Percentiles rank a stretch among this genome's conserved stretches.
These are phyloP conservation scores for Cyrtorhinus lividipennis DNA, from an alignment of 1,140 invertebrate genomes.

Conservation along the genomic window DNA sequence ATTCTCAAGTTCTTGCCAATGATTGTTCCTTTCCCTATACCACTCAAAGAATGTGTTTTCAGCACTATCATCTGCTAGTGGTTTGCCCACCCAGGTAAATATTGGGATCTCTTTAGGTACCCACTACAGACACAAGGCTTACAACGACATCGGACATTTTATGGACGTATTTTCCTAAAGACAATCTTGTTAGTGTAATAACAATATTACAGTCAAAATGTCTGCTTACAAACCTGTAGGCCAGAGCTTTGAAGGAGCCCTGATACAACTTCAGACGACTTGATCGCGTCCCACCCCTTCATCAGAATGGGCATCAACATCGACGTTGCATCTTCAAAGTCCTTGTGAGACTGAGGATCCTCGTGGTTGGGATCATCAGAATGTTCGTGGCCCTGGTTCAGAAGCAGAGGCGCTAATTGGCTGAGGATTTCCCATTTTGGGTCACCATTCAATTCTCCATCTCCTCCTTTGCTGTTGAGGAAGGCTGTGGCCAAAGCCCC, in stretches of 20 bases:
- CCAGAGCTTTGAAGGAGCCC: slow-evolving; percentile 43
- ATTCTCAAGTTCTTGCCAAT: too few species aligned
- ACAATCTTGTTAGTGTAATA: too few species aligned
- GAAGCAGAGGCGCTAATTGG: background rate
- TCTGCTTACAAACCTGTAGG: too few species aligned
- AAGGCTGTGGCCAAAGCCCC: background rate
- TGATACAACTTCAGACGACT: background rate
- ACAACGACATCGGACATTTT: too few species aligned
- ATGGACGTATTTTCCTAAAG: too few species aligned
- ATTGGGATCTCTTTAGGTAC: too few species aligned
- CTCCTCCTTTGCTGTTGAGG: background rate
- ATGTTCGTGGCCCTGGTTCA: slow-evolving; percentile 24
- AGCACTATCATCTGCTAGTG: too few species aligned
- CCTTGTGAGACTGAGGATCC: slow-evolving; percentile 34
- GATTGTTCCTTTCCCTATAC: too few species aligned
- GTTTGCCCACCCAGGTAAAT: too few species aligned
- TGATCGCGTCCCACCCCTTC: slow-evolving; percentile 45
- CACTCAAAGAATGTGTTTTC: too few species aligned
- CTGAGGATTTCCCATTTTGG: background rate
- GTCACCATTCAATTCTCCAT: background rate
- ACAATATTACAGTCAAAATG: too few species aligned
- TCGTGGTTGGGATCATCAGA: slow-evolving; percentile 25
- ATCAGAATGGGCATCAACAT: slow-evolving; percentile 58
- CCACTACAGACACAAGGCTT: too few species aligned
- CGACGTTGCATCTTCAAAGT: slow-evolving; percentile 41